Base-by-base conservation (phyloP, 2,113 vertebrate species). In the Phalacrocorax aristotelis region DNA sequence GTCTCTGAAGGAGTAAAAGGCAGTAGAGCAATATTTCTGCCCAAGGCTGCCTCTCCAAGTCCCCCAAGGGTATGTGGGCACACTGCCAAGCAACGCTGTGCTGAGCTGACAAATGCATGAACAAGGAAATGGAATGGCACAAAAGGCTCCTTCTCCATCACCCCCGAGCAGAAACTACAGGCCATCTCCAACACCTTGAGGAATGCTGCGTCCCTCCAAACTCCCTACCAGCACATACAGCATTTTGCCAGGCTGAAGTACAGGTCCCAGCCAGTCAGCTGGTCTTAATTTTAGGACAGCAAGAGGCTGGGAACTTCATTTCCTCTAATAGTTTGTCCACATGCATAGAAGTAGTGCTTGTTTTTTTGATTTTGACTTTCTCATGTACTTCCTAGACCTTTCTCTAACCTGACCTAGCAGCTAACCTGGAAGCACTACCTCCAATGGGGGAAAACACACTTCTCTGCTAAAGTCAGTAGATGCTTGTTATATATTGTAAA, bases 11-110 rank as follows among this genome's bases (percentile, higher is more conserved):
- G 52, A 85, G 15, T 14, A 72, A 69, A 83, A 72, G 13, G 32
- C 55, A 38, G 32, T 5, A 64, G 32, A 55, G 19, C 19, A 71
- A 38, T 27, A 46, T 23, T 60, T 60, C 71, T 86, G 76, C 27
- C 40, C 71, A 34, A 40, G 14, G 40, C 30, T 90, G 49, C 29
- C 11, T 80, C 66, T 86, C 27, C 27, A 49, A 21, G 62, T 77
- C n/a, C 19, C 55, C n/a, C 40, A 64, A 46, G 36, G 15, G 26
- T 30, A 60, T 3, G 7, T 0, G 0, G 61, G 79, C 52, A 29
- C 17, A 18, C 1, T 32, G 52, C 17, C 27, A 62, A 84, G 34
- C 13, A 81, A 54, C 0, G 7, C 30, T 5, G 16, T 3, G 5
- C 1, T 2, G 26, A 85, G n/a, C 14, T 76, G 71, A 85, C 8